Conservation (phyloP, 2,888 invertebrate genomes). For the Lapara coniferarum region DNA sequence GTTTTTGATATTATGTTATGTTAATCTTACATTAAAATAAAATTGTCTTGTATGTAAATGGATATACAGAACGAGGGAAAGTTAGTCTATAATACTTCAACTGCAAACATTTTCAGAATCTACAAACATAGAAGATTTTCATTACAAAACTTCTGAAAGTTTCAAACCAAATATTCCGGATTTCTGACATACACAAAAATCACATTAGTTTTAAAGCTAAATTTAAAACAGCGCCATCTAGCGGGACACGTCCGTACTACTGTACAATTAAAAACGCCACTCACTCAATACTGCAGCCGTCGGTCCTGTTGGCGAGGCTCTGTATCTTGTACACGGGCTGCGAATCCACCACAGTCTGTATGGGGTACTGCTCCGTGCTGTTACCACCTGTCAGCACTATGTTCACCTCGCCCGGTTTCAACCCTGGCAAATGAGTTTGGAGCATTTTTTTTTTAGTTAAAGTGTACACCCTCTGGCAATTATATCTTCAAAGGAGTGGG, state of each 20-base stretch:
- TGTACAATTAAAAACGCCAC: conserved; percentile 4
- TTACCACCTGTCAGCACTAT: conserved; percentile 68
- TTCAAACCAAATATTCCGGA: too few species aligned
- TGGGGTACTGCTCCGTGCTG: conserved; percentile 43
- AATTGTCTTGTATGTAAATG: background rate
- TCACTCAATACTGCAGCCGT: conserved; percentile 50
- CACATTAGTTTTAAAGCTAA: too few species aligned
- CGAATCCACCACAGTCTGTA: conserved; percentile 32
- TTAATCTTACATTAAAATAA: too few species aligned
- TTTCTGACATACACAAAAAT: too few species aligned
- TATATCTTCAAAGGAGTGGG: too few species aligned
- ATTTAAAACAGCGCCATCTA: background rate
- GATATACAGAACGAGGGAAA: background rate
- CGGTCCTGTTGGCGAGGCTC: conserved; percentile 64
- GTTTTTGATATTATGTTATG: too few species aligned
- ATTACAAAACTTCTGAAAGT: too few species aligned
- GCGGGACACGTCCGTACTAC: background rate
- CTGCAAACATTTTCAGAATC: too few species aligned
- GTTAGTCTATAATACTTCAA: too few species aligned
- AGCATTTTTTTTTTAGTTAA: too few species aligned
- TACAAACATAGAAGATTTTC: too few species aligned
- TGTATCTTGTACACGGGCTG: conserved; percentile 68
- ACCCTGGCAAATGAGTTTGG: conserved; percentile 47
- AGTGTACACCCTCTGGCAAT: too few species aligned
- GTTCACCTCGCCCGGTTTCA: conserved; percentile 76